Conservation (phyloP, 1,140 invertebrate genomes). For the Hesperophylax magnus region DNA sequence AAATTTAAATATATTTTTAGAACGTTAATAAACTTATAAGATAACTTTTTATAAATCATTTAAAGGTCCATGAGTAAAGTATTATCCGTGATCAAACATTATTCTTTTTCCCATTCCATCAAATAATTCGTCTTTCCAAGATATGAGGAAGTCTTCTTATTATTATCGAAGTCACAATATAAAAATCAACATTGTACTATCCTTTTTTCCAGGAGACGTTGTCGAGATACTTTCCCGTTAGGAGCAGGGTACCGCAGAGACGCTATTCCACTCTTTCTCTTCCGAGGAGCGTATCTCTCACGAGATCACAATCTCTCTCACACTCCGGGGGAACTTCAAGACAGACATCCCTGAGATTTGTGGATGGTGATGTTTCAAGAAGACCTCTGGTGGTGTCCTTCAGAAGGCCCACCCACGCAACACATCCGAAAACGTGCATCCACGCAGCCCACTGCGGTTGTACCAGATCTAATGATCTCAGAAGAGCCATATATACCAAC, state of each 20-base stretch:
- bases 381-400: conserved; percentile 53
- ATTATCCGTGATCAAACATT: too few relatives aligned
- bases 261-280: conserved; percentile 53
- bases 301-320: conserved; percentile 52
- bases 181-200: too few relatives aligned
- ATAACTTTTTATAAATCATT: too few relatives aligned
- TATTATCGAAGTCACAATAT: too few relatives aligned
- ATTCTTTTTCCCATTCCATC: too few relatives aligned
- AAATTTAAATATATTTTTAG: too few relatives aligned
- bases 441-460: conserved; percentile 53
- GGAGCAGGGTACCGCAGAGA: conserved; percentile 42
- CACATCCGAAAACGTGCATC: conserved; percentile 49
- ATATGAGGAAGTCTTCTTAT: too few relatives aligned
- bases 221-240: conserved; percentile 48
- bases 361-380: conserved; percentile 48
- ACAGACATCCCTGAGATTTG: conserved; percentile 45
- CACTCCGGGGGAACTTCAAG: conserved; percentile 53
- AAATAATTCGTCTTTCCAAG: too few relatives aligned
- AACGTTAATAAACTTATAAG: too few relatives aligned
- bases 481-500: conserved; percentile 41
- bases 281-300: conserved; percentile 52
- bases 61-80: too few relatives aligned
- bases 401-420: conserved; percentile 28
- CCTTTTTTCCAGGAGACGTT: conserved; percentile 51
- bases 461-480: conserved; percentile 37